Base-by-base conservation (phyloP, 2,888 invertebrate genomes). In the Pterostichus madidus region DNA sequence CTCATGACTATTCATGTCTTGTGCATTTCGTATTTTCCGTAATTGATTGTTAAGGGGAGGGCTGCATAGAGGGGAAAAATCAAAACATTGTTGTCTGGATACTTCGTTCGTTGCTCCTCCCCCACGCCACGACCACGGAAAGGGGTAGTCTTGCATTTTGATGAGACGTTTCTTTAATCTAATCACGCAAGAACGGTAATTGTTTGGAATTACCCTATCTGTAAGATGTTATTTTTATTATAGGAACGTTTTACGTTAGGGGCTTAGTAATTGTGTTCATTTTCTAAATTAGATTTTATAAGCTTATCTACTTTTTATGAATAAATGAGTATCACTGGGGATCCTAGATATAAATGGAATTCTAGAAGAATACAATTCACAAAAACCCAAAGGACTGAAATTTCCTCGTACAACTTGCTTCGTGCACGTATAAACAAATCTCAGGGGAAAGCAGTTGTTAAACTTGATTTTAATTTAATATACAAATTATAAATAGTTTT, bases 1-100 rank as follows among this genome's bases (percentile, higher is more conserved):
- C 79, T 79, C 79, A 79, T 79, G 79, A 79, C 64, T 79, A 79
- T 79, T 79, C 79, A 79, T 79, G 79, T 49, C 64, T 79, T 31
- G 79, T 49, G 61, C 64, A 79, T 79, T 79, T 79, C 46, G 64
- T 79, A 64, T 79, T 79, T 79, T 46, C 79, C 49, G 64, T 79
- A 79, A 79, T 79, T 79, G 79, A 79, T 79, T 79, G 64, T 79
- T 46, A 49, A 31, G 75, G 75, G 75, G 75, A 31, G 75, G 75
- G 75, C 49, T 24, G 17, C 35, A 35, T 32, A 46, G 39, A 31
- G 32, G 64, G 75, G 32, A 75, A 32, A 75, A 75, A 75, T 75
- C 52, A 31, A 52, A 75, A 75, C 75, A 75, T 75, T 75, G 75
- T 75, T 75, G 75, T 75, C 75, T 75, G 75, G 35, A 6, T n/a